Percentiles rank a stretch among this genome's conserved stretches.
Evolutionary conservation across 2,888 invertebrate genomes (phyloP).

Genomic region (Nomada lathburiana): DNA sequence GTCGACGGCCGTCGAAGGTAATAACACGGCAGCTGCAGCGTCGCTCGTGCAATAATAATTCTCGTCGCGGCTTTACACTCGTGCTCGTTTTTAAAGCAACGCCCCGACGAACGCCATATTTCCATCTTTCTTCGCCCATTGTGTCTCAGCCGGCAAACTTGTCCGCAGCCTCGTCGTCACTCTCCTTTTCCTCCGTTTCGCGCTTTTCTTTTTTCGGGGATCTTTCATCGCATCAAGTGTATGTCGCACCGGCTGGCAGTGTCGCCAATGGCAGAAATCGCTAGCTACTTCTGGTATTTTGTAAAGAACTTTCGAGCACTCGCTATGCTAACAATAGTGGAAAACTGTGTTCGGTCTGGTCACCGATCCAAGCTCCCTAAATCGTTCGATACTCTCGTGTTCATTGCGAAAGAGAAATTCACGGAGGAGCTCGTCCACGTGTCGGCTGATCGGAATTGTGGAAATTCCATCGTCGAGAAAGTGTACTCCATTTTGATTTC

Average conservation of each 20-base stretch:
- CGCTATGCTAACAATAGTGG: too few species aligned
- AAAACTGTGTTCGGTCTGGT: too few species aligned
- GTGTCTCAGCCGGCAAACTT: background rate
- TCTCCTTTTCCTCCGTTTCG: background rate
- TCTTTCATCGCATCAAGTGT: constrained; percentile 36
- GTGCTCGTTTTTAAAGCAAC: constrained; percentile 67
- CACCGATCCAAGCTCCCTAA: background rate
- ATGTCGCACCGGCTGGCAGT: constrained; percentile 9
- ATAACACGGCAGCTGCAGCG: constrained; percentile 59
- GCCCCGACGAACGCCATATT: constrained; percentile 47
- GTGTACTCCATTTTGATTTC: background rate
- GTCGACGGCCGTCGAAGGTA: constrained; percentile 56
- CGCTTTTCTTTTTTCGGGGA: background rate
- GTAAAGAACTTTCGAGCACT: background rate
- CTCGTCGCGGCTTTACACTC: constrained; percentile 58
- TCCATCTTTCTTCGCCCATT: constrained; percentile 20
- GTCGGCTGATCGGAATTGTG: background rate
- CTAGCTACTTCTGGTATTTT: too few species aligned
- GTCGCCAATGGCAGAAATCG: constrained; percentile 2
- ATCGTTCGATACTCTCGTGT: background rate
- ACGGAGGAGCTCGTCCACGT: constrained; percentile 2
- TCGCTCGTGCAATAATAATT: constrained; percentile 67
- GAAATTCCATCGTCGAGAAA: background rate
- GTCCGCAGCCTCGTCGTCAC: background rate
- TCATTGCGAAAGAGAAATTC: background rate